Base-by-base conservation (phyloP, 2,113 vertebrate genomes). In the Raja brachyura region DNA sequence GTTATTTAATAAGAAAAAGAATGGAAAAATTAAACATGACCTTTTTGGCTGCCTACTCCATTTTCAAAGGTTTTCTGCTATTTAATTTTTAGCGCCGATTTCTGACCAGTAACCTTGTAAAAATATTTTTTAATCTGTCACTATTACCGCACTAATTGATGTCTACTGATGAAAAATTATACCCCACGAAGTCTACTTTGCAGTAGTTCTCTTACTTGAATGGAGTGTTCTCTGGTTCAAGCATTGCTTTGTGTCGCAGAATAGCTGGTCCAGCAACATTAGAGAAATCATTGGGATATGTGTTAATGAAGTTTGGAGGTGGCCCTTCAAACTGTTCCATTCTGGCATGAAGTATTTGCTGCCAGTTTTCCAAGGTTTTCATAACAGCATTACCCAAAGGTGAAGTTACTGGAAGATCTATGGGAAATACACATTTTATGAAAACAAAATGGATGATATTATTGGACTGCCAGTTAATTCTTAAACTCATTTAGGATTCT, bases 221-320 rank as follows among this genome's bases (percentile, higher is more conserved):
- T 0, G 99, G 99, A 18, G 99, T 99, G 95, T 99, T 99, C 95
- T 99, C 99, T 33, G 98, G 97, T 94, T 99, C 98, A 93, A 99
- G 96, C 98, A 99, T 99, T 76, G 98, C 99, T 96, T 99, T 99
- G 94, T 98, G 98, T 93, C 98, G 96, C 76, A 99, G 97, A 75
- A 98, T 90, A 93, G 98, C 98, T 25, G 98, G 98, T 81, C 97
- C 98, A 9, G 97, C 97, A 78, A 98, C 97, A 4, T 95, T 93
- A 0, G 97, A 97, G 88, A 97, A 79, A 94, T 99, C 98, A 93
- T 96, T 96, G 13, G 98, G 98, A 39, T 96, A 98, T 61, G 98
- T 98, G 94, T 97, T 99, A 94, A 99, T 98, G 95, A 99, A 99
- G 95, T 98, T 98, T 70, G 98, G 98, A 59, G 98, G 98, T 5